A percentile compares a stretch with the other conserved stretches of the same genome.
phyloP scores from a whole-genome alignment of 2,888 invertebrate genomes.

The Eupithecia pulchellata region DNA sequence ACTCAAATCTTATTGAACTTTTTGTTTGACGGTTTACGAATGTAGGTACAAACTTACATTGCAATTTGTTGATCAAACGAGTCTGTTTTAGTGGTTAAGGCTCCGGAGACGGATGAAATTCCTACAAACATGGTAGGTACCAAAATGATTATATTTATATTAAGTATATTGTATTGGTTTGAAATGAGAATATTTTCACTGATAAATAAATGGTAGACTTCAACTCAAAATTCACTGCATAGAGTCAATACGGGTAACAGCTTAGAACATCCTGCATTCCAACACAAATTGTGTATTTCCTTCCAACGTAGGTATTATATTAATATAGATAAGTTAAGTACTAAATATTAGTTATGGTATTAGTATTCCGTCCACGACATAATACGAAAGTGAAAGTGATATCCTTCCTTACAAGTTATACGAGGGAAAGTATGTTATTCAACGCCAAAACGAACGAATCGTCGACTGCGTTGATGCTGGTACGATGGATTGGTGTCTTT shows the following conservation, averaged over 20 bases:
- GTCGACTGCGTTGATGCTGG: background rate
- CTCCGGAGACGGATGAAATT: too few relatives aligned
- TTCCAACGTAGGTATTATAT: background rate
- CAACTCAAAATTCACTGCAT: too few relatives aligned
- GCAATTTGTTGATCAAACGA: background rate
- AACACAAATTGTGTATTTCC: too few relatives aligned
- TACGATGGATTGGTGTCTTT: background rate
- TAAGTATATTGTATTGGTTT: too few relatives aligned
- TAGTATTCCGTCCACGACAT: slow-evolving; percentile 40
- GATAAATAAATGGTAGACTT: too few relatives aligned
- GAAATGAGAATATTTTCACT: too few relatives aligned
- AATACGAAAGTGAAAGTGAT: slow-evolving; percentile 43
- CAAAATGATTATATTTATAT: too few relatives aligned
- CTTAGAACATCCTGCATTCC: background rate
- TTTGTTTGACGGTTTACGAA: background rate
- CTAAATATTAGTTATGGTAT: slow-evolving; percentile 19
- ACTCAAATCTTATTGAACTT: background rate
- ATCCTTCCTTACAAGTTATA: slow-evolving; percentile 41
- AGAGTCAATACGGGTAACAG: too few relatives aligned
- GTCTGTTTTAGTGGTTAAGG: too few relatives aligned
- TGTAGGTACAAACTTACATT: too few relatives aligned
- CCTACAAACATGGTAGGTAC: too few relatives aligned
- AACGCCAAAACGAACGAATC: slow-evolving; percentile 29
- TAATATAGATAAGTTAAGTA: background rate
- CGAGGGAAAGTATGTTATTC: slow-evolving; percentile 43